phyloP scores from a whole-genome alignment of 2,113 vertebrate species.

The Lamprotornis superbus region DNA sequence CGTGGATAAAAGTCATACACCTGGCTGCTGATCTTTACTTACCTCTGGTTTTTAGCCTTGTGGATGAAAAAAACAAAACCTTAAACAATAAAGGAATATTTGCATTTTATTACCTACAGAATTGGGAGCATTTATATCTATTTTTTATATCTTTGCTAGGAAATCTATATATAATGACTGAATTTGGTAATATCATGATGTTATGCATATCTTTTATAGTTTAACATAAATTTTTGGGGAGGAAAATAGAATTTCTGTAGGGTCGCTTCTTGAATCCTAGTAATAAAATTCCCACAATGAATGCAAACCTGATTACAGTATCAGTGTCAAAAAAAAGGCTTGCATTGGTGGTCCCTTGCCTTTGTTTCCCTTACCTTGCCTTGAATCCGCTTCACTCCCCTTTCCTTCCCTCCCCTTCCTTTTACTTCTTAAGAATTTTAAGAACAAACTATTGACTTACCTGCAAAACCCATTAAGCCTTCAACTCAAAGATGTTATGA shows the following conservation, averaged over 20 bases:
- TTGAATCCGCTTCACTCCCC: not conserved
- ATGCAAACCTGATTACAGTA: not conserved
- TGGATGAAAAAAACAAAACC: not conserved
- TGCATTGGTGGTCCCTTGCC: not conserved
- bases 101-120: not conserved
- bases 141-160: not conserved
- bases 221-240: not conserved
- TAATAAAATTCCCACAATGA: not conserved
- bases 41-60: not conserved
- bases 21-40: not conserved
- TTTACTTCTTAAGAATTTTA: not conserved
- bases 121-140: not conserved
- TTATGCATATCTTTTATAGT: not conserved
- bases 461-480: not conserved
- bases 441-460: not conserved
- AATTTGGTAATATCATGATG: not conserved
- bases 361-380: not conserved
- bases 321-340: not conserved
- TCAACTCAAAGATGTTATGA: conserved; percentile 11
- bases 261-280: not conserved
- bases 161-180: not conserved
- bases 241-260: not conserved
- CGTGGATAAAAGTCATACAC: not conserved
- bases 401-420: rapidly evolving
- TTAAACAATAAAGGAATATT: not conserved